phyloP scores from a whole-genome alignment of 2,797 vertebrate species.

The Poeciliopsis gracilis region DNA sequence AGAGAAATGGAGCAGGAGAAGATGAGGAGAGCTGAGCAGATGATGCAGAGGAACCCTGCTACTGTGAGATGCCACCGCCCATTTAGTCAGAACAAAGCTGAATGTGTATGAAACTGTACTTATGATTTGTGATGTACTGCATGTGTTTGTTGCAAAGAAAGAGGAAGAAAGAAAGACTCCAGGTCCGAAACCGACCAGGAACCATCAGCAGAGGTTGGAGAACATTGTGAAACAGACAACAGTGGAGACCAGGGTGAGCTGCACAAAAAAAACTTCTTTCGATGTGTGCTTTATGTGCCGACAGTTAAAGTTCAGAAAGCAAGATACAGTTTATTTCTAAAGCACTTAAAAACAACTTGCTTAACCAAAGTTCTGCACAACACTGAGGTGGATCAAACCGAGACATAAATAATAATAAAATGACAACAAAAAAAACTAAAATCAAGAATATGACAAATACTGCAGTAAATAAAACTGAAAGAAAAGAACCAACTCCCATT shows the following conservation, averaged over 20 bases:
- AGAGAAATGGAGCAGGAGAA: constrained; percentile 93
- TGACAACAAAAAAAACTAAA: no score
- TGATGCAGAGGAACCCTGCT: constrained; percentile 67
- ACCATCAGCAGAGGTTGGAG: constrained; percentile 88
- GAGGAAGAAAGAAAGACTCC: constrained; percentile 39
- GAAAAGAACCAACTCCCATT: no score
- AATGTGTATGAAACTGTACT: background rate
- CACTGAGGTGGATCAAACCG: no score
- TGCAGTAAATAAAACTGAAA: no score
- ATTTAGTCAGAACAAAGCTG: background rate
- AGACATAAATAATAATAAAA: no score
- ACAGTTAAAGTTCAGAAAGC: background rate
- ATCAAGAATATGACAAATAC: no score
- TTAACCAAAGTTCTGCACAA: no score
- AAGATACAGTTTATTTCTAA: background rate
- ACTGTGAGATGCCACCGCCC: constrained; percentile 65
- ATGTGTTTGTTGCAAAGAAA: constrained; percentile 45
- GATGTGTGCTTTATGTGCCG: background rate
- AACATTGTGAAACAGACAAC: constrained; percentile 81
- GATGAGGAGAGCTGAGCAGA: constrained; percentile 89
- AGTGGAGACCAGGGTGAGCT: constrained; percentile 84
- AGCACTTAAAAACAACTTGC: background rate
- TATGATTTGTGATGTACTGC: constrained; percentile 2
- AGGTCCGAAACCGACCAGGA: constrained; percentile 59
- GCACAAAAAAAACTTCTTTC: constrained; percentile 3